These are phyloP conservation scores for Hirtodrosophila confusa DNA, from an alignment of 2,888 invertebrate species.

Conservation along the genomic window DNA sequence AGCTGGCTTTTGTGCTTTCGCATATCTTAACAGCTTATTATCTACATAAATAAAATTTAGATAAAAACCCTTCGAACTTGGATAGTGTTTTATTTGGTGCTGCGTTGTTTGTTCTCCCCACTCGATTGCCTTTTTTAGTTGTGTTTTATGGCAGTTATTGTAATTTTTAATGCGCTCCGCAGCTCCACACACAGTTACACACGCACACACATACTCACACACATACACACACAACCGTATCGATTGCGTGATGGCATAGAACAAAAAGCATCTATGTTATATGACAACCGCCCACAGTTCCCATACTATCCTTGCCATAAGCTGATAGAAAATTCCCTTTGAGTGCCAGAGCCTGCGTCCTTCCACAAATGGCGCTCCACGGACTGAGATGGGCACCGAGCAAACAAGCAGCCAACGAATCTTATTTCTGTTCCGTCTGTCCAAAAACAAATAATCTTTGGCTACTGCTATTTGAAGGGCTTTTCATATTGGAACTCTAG, in stretches of 20 bases:
- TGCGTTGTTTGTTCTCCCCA: constrained; percentile 46
- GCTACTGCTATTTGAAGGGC: constrained; percentile 14
- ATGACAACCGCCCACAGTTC: constrained; percentile 18
- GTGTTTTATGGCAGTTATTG: constrained; percentile 52
- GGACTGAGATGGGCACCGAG: constrained; percentile 21
- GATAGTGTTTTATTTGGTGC: constrained; percentile 49
- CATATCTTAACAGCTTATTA: constrained; percentile 35
- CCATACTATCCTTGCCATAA: constrained; percentile 8
- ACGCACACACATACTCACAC: neutral
- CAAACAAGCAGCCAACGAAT: constrained; percentile 33
- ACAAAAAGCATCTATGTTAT: constrained; percentile 19
- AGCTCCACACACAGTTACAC: neutral
- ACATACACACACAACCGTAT: constrained; percentile 23
- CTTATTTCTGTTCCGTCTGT: neutral
- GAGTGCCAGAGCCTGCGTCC: constrained; percentile 44
- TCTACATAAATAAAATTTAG: constrained; percentile 51
- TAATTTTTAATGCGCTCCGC: constrained; percentile 62
- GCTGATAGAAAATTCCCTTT: constrained; percentile 68
- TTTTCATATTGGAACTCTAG: too few species aligned
- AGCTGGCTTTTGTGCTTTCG: constrained; percentile 6
- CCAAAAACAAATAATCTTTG: constrained; percentile 64
- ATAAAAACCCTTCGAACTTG: constrained; percentile 33
- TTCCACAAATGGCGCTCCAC: constrained; percentile 29
- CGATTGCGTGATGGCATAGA: constrained; percentile 49
- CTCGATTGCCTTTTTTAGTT: constrained; percentile 51